Evolutionary conservation across 92 coral and sea anemone genomes (phyloP), one percentile per base, ranked within the genome.

Genomic region (Bergia sp.): DNA sequence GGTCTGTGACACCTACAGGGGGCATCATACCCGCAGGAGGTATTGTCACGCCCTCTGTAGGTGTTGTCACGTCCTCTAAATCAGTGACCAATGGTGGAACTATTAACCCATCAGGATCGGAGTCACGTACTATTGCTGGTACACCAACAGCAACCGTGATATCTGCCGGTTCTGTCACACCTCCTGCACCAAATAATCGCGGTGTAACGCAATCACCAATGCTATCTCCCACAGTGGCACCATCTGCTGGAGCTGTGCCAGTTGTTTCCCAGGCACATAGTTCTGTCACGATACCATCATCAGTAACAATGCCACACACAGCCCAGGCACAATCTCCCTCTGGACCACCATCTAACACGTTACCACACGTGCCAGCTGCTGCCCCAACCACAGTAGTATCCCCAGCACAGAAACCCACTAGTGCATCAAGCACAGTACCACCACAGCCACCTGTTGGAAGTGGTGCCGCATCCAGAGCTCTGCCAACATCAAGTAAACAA

Each of bases 101-200:
- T 37, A 5, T 12, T 4, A 80, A 80, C 36, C 37, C 76, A 5
- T 57, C 74, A 12, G 66, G 40, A 47, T 53, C 92, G 38, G 84
- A 73, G 37, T 53, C 12, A 45, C 84, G 8, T 8, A 39, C 72
- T 74, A 83, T 23, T 50, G 57, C 21, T 90, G 57, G 47, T 37
- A 72, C 65, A 11, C 45, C 92, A 43, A 20, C 75, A 38, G 7
- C 85, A 21, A 29, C 86, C 21, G 0, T 11, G 58, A 5, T 78
- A 43, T 58, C 74, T 40, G 73, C 44, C 57, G 50, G 45, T 23
- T 61, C 79, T 36, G 20, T 61, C 45, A 37, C 57, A 15, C 39
- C 84, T 57, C 29, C 91, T 42, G 23, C 73, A 61, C 64, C 79
- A 72, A 65, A 57, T 3, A 20, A 81, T 88, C 38, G 16, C 16